Conservation (phyloP, 2,797 vertebrate species). For the Molossus alvarezi region DNA sequence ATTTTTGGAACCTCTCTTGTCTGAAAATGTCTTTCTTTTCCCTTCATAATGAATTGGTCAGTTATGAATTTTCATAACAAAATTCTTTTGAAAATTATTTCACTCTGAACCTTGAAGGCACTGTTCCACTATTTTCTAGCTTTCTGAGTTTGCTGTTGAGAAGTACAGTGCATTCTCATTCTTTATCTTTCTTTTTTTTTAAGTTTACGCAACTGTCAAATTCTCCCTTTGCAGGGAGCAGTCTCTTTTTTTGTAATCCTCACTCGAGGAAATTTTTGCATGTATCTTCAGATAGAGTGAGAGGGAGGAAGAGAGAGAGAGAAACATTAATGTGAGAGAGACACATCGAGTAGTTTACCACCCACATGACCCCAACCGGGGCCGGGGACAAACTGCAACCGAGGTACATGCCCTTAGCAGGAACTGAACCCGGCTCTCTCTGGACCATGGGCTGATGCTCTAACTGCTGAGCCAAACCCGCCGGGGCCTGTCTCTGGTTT, state of each 20-base stretch:
- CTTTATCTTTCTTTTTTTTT: not conserved
- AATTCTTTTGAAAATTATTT: conserved; percentile 21
- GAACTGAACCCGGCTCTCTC: no score
- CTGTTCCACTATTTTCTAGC: not conserved
- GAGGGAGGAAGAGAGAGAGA: no score
- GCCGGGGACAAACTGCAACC: no score
- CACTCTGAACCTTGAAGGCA: not conserved
- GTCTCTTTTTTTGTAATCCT: not conserved
- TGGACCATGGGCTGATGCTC: no score
- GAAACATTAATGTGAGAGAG: no score
- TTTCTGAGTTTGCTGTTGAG: not conserved
- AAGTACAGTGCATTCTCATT: not conserved
- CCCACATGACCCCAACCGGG: no score
- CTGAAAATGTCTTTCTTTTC: conserved; percentile 48
- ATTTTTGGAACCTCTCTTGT: not conserved
- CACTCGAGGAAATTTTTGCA: no score
- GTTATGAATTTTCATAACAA: not conserved
- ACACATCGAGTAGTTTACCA: no score
- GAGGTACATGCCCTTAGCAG: no score
- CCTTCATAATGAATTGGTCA: not conserved
- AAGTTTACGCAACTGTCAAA: not conserved
- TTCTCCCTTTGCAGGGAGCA: not conserved
- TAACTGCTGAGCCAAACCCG: no score
- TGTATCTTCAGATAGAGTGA: no score
- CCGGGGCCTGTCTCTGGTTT: not conserved